Base-by-base conservation (phyloP, 2,113 vertebrate species). In the Oncorhynchus masou region DNA sequence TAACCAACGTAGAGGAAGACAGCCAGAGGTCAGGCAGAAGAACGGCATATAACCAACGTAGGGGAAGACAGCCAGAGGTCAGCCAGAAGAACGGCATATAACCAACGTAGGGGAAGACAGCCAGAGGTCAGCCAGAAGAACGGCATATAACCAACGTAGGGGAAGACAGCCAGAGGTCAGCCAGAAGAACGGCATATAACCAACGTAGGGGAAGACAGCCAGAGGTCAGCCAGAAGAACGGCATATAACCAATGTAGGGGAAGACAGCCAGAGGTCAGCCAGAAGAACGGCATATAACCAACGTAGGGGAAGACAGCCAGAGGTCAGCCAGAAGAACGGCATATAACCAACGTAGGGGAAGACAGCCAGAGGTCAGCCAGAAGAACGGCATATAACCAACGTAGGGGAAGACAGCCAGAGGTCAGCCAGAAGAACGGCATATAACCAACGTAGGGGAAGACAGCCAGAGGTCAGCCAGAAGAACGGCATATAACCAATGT, bases 331-430 rank as follows among this genome's bases (percentile, higher is more conserved):
- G 39, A 70, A 67, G 78, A 84, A 77, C 88, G 39, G 9, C 39
- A 39, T 9, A 39, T 9, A 39, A 39, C 39, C 8, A 39, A 39
- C 34, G 91, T 84, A 83, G 88, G 71, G 76, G 83, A 70, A 64
- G 79, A 84, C 79, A 90, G 5, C 6, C 34, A 34, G 85, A 88
- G 83, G 79, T 81, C 81, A 86, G 78, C 67, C 39, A 39, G 39
- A 70, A 67, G 78, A 84, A 77, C 88, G 39, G 9, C 39, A 39
- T 9, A 39, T 9, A 39, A 39, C 39, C 8, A 39, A 39, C 34
- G 91, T 84, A 83, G 88, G 71, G 76, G 83, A 70, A 64, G 79
- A 84, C 79, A 90, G 5, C 6, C 34, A 34, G 85, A 88, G 83
- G 79, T 81, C 81, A 86, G 78, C 67, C 39, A 39, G 39, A 70